Base-by-base conservation (phyloP, 1,140 invertebrate genomes). In the Pseudomyrmex gracilis region DNA sequence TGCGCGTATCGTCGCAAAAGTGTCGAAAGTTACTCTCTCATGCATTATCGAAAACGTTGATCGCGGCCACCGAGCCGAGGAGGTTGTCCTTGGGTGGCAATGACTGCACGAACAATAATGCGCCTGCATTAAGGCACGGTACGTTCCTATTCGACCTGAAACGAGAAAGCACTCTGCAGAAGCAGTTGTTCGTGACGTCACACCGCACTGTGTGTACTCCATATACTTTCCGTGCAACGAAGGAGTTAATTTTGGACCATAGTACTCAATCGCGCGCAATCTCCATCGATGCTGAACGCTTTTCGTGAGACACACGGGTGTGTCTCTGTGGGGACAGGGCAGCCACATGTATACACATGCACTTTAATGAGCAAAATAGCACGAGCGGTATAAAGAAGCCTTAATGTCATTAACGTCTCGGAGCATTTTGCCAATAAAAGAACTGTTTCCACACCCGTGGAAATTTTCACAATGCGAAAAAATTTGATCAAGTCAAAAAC, bases 221-320 rank as follows among this genome's bases (percentile, higher is more conserved):
- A 51, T 78, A 34, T 34, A 71, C 64, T 70, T 80, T 80, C 66
- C 66, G 66, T 70, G 66, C 76, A 71, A 60, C n/a, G 76, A 34
- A 34, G 0, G 20, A 12, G 76, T 80, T 80, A 80, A 80, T 80
- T 80, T 80, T 80, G 76, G 64, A 80, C 20, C 43, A 58, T 47
- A 58, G 76, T 58, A 70, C 66, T 80, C 76, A 80, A 80, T 80
- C 76, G 76, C 76, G 47, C 58, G 43, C 76, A 53, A 71, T 80
- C 66, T 80, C 58, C 66, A 71, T 80, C 66, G 43, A 67, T 67
- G 17, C 22, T 51, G 47, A 70, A 47, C 66, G 76, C 66, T 47
- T 60, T 24, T 70, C 20, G 12, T 60, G 53, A 70, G 53, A 70
- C 20, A 47, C 20, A 47, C n/a, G n/a, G 66, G 53, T 68, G 51